These are phyloP conservation scores for Orchesellides sinensis DNA, from an alignment of 2,888 invertebrate species.

Conservation along the genomic window DNA sequence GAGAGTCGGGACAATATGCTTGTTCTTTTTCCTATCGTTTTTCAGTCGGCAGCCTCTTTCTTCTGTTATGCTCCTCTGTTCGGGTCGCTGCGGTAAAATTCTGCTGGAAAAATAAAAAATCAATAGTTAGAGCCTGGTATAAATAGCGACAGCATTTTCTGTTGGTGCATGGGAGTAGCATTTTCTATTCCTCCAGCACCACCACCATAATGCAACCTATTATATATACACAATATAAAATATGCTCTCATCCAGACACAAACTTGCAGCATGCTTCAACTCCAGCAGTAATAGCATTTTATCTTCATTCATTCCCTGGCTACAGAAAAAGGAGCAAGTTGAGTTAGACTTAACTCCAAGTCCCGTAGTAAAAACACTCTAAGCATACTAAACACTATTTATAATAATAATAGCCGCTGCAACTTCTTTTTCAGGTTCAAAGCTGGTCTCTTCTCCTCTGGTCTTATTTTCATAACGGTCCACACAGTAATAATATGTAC, in stretches of 20 bases:
- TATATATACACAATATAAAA: no score
- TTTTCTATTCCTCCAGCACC: constrained; percentile 24
- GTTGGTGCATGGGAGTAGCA: constrained; percentile 43
- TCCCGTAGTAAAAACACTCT: not conserved
- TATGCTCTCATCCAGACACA: no score
- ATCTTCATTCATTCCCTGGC: constrained; percentile 22
- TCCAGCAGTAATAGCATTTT: constrained; percentile 20
- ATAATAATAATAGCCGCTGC: not conserved
- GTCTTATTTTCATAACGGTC: no score
- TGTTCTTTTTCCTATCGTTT: constrained; percentile 5
- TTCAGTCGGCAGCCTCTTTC: constrained; percentile 38
- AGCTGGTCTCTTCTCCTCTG: constrained; percentile 20
- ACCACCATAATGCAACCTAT: constrained; percentile 19
- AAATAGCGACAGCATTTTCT: constrained; percentile 42
- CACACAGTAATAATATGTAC: not conserved
- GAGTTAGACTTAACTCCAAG: not conserved
- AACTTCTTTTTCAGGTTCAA: constrained; percentile 13
- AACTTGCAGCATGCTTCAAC: constrained; percentile 8
- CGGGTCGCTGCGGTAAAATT: constrained; percentile 65
- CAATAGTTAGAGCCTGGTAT: constrained; percentile 60
- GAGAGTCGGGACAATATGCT: constrained; percentile 49
- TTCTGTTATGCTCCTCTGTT: constrained; percentile 30
- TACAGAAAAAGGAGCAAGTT: constrained; percentile 20
- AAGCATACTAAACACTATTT: not conserved
- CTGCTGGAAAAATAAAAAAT: constrained; percentile 64